Evolutionary conservation across 2,888 invertebrate species (phyloP), one percentile per base, ranked within the genome.

Genomic region (Orchestes rusci): DNA sequence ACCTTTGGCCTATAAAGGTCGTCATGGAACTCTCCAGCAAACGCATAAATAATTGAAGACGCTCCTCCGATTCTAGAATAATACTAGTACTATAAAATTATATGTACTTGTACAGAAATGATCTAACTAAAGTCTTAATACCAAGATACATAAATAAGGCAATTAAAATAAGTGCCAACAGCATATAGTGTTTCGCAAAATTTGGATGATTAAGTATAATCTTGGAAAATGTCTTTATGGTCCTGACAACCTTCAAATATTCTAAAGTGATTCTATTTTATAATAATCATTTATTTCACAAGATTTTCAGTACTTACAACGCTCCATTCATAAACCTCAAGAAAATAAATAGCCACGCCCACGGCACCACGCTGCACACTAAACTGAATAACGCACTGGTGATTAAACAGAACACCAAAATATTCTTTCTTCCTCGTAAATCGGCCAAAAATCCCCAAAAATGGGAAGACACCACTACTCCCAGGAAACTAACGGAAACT

Each of bases 401-500:
- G 4, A 72, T 51, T 20, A 76, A 67, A 20, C 74, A 68, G 19
- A 71, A 63, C 7, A 76, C 57, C 10, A 76, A 60, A 3, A 71
- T 65, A 12, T 67, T 69, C 49, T 69, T 68, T 10, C 75, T 61
- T 3, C 78, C 78, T 43, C 63, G 64, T 0, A 72, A 72, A 56
- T 78, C 77, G 1, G 76, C 74, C 8, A 77, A 54, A 53, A 73
- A 74, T 3, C 78, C 78, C 76, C 76, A 77, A 30, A 76, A 61
- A 55, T 76, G 73, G 1, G 76, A 76, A 20, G 74, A 73, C n/a
- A 70, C 57, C 31, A 77, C 68, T 54, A 56, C 75, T 3, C 82
- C 82, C 45, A 80, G 63, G 56, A 81, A 82, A 1, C 79, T 79
- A 37, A 79, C 74, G 2, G 81, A 79, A 7, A 77, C 76, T 1